Conservation (phyloP, 2,113 vertebrate genomes). For the Tychaedon coryphoeus region DNA sequence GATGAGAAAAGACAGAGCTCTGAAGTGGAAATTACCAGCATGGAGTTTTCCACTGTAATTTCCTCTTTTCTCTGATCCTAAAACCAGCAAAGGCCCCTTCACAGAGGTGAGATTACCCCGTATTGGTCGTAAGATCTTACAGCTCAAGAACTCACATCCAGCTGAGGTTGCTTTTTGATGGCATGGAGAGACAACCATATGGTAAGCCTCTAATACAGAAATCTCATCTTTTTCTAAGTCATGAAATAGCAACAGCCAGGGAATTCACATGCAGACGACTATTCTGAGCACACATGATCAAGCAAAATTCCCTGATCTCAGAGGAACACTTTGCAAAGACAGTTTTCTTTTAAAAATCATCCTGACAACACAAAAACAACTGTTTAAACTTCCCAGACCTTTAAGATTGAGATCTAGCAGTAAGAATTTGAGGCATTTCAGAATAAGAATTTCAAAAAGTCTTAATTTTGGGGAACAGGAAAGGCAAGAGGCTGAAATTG, state of each 20-base stretch:
- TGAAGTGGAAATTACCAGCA: not conserved
- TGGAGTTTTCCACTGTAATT: not conserved
- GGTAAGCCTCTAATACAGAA: not conserved
- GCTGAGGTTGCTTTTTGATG: not conserved
- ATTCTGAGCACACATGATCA: not conserved
- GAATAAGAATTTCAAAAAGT: not conserved
- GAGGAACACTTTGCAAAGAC: not conserved
- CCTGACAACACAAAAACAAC: not conserved
- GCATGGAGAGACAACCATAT: not conserved
- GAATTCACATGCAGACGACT: not conserved
- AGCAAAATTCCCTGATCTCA: not conserved
- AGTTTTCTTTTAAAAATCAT: not conserved
- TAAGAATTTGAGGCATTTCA: not conserved
- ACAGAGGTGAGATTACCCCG: not conserved
- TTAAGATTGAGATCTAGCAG: not conserved
- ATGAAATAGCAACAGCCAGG: not conserved
- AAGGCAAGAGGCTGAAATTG: not conserved
- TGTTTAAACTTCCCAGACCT: not conserved
- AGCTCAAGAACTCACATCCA: not conserved
- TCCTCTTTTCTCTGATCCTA: not conserved
- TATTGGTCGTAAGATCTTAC: not conserved
- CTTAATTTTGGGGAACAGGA: not conserved
- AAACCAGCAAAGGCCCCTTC: not conserved
- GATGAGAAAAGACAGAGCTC: not conserved
- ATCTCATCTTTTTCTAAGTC: not conserved